Evolutionary conservation across 2,888 invertebrate species (phyloP).

Genomic region (Taenaris catops): DNA sequence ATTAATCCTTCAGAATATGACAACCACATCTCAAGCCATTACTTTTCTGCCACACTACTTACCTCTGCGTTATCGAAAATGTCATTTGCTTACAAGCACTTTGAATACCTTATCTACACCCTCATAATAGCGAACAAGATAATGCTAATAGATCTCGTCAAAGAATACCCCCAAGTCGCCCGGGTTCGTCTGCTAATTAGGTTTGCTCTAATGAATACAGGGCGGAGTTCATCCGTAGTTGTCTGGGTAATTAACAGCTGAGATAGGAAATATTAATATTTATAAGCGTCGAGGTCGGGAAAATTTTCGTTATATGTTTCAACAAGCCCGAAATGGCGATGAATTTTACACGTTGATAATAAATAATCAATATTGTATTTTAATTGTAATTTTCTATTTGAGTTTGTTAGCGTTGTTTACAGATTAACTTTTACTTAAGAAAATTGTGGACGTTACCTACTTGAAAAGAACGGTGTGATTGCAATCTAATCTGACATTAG

Average conservation of each 20-base stretch:
- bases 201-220: constrained; percentile 44
- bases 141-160: constrained; percentile 13
- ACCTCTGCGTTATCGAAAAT: too few relatives aligned
- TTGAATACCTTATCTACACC: constrained; percentile 3
- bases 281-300: constrained; percentile 50
- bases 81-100: constrained; percentile 1
- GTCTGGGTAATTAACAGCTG: constrained; percentile 67
- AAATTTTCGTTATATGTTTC: constrained; percentile 52
- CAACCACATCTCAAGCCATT: too few relatives aligned
- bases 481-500: too few relatives aligned
- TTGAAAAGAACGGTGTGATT: too few relatives aligned
- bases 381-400: constrained; percentile 11
- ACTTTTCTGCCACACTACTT: too few relatives aligned
- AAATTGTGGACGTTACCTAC: too few relatives aligned
- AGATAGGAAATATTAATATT: constrained; percentile 74
- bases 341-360: constrained; percentile 56
- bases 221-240: constrained; percentile 60
- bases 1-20: too few relatives aligned
- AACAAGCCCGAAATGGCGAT: constrained; percentile 42
- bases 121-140: constrained; percentile 8
- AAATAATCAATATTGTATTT: constrained; percentile 23
- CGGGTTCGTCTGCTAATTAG: constrained; percentile 63
- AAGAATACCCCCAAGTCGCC: constrained; percentile 31
- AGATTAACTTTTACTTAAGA: constrained; percentile 7
- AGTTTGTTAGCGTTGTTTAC: constrained; percentile 7